Conservation (phyloP, 2,113 vertebrate genomes). For the Brachyistius frenatus region DNA sequence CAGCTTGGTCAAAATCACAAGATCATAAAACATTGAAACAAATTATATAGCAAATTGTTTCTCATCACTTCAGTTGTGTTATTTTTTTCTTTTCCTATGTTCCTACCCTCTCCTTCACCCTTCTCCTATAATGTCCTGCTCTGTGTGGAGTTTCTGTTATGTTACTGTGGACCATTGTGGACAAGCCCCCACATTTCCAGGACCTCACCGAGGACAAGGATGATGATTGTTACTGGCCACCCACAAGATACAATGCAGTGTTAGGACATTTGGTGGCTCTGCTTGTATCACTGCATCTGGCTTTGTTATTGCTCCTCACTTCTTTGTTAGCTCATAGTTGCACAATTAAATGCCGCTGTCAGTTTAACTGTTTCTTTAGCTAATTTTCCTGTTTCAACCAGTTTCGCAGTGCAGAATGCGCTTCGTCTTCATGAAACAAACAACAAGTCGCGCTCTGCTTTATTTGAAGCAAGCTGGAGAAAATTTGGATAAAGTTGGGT, state of each 20-base stretch:
- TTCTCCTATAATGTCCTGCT: constrained; percentile 48
- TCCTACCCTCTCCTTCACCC: constrained; percentile 31
- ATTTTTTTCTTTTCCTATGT: constrained; percentile 16
- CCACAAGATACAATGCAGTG: constrained; percentile 58
- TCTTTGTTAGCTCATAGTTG: not conserved
- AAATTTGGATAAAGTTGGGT: too few relatives aligned
- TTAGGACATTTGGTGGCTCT: constrained; percentile 12
- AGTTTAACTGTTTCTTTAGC: not conserved
- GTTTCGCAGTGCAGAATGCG: not conserved
- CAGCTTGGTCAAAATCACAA: constrained; percentile 55
- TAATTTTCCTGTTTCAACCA: not conserved
- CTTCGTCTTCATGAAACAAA: not conserved
- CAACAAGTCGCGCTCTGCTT: too few relatives aligned
- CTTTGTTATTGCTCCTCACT: constrained; percentile 16
- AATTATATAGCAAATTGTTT: constrained; percentile 15
- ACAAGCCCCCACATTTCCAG: constrained; percentile 61
- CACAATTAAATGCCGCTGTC: not conserved
- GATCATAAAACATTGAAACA: constrained; percentile 26
- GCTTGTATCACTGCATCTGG: constrained; percentile 21
- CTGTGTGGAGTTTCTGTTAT: constrained; percentile 66
- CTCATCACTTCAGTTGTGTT: constrained; percentile 15
- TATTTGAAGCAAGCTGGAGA: too few relatives aligned
- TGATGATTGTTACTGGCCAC: constrained; percentile 59
- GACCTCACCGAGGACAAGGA: constrained; percentile 64
- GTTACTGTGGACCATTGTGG: constrained; percentile 59